phyloP scores from a whole-genome alignment of 2,797 vertebrate genomes.

The Esox lucius region DNA sequence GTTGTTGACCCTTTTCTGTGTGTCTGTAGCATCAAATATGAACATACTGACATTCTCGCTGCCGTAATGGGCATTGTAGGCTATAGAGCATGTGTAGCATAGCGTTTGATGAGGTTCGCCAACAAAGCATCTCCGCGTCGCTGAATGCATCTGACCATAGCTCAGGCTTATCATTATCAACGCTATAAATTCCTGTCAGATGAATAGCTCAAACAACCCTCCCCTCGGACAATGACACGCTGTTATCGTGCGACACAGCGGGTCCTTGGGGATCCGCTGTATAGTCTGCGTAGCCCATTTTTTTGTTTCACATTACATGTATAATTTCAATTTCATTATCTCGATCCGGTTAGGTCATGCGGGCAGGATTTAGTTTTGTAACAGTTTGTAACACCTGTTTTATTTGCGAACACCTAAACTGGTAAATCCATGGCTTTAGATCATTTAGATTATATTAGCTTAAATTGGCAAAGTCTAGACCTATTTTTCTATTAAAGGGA shows the following conservation, averaged over 20 bases:
- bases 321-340: slow-evolving; percentile 12
- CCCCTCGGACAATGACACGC: slow-evolving; percentile 49
- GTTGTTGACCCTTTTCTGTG: not conserved
- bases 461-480: not conserved
- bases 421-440: not conserved
- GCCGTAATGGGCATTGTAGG: slow-evolving; percentile 1
- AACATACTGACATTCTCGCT: not conserved
- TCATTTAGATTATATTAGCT: not conserved
- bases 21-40: not conserved
- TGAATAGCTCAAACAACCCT: slow-evolving; percentile 56
- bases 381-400: slow-evolving; percentile 4
- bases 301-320: slow-evolving; percentile 9
- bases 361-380: not conserved
- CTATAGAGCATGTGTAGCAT: slow-evolving; percentile 10
- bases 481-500: not conserved
- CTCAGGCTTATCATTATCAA: slow-evolving; percentile 10
- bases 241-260: slow-evolving; percentile 36
- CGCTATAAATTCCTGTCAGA: slow-evolving; percentile 31
- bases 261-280: slow-evolving; percentile 31
- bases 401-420: slow-evolving; percentile 5
- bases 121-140: slow-evolving; percentile 8
- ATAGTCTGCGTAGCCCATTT: not conserved
- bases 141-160: slow-evolving; percentile 8
- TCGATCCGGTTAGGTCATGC: not conserved
- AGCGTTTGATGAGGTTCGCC: slow-evolving; percentile 2